Evolutionary conservation across 2,797 vertebrate species (phyloP), one percentile per base, ranked within the genome.

Genomic region (Rhinogobio ventralis): DNA sequence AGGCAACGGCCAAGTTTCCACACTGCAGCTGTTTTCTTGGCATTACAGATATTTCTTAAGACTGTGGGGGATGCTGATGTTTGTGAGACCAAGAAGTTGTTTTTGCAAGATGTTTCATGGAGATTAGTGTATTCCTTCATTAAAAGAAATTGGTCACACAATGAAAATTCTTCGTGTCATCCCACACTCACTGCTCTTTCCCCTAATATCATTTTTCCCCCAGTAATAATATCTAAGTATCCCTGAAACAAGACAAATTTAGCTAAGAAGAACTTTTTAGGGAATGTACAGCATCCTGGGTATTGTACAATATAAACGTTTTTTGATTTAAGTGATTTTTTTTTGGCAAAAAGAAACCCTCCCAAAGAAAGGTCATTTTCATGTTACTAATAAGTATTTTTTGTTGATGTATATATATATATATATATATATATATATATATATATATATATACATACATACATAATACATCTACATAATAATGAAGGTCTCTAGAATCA

Each of bases 11-110:
- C 60, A 81, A 57, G 78, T 81, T 81, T 85, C 79, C 79, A 73
- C 71, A 57, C 71, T 55, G 79, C 84, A 68, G 79, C 71, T 85
- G 84, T 80, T 80, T 78, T 80, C 71, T 81, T 72, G 73, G 68
- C 53, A 49, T 62, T 7, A 25, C 39, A 64, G 81, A 74, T 23
- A 30, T 57, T 72, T 46, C 11, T 82, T 72, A 45, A 45, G 53
- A 81, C 79, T 60, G 51, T 57, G 36, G 67, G 53, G 53, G 80
- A 82, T 7, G 69, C 53, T 82, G 68, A 72, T 73, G n/a, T 73
- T 46, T 72, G 51, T 28, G 45, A 53, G 33, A 39, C 42, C 36
- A 42, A 81, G 53, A 25, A 25, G 5, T 20, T 62, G 39, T 23
- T 60, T 82, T 33, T 62, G 14, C 23, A 14, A 62, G 36, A 30